Conservation (phyloP, 2,113 vertebrate species). For the Pedionomus torquatus region DNA sequence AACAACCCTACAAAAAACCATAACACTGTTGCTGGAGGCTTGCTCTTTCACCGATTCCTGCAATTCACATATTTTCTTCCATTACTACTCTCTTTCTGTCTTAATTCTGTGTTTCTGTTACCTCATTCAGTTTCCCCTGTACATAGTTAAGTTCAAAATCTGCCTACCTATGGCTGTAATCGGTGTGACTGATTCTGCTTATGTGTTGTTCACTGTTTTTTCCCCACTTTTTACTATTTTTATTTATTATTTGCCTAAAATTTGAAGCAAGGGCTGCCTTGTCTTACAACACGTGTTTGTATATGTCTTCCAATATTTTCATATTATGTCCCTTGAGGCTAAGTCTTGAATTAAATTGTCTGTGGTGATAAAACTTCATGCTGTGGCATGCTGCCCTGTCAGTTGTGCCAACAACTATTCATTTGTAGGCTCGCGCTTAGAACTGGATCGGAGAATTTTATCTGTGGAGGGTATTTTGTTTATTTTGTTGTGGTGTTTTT, state of each 20-base stretch:
- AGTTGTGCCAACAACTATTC: conserved; percentile 38
- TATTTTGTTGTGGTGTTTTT: no score
- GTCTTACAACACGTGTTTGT: background rate
- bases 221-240: background rate
- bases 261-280: background rate
- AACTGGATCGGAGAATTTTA: conserved; percentile 14
- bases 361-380: conserved; percentile 11
- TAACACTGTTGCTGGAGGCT: background rate
- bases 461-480: background rate
- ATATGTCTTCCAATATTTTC: background rate
- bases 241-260: background rate
- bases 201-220: background rate
- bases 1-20: background rate
- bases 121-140: background rate
- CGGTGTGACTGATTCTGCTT: background rate
- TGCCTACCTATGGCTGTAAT: background rate
- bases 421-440: background rate
- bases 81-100: background rate
- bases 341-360: conserved; percentile 22
- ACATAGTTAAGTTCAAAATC: background rate
- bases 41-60: background rate
- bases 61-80: background rate
- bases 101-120: background rate
- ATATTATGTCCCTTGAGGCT: conserved; percentile 26
- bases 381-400: conserved; percentile 28